Percentiles rank a stretch among this genome's conserved stretches.
Conservation (phyloP, 1,140 invertebrate species). For the Bombus sibiricus region DNA sequence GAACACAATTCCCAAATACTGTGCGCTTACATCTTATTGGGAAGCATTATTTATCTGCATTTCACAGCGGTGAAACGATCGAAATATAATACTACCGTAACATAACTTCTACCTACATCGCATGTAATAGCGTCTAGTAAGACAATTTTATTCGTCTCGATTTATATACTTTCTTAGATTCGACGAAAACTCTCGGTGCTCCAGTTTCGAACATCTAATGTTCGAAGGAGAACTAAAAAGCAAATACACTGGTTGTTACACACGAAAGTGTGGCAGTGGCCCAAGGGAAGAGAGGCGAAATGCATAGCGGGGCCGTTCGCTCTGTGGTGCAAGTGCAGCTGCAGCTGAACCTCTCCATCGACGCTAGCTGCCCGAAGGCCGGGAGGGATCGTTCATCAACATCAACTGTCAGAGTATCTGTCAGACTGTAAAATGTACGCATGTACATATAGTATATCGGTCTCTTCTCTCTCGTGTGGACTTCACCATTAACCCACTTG, state of each 20-base stretch:
- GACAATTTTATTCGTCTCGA: not conserved
- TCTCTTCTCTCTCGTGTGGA: constrained; percentile 25
- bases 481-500: constrained; percentile 69
- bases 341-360: constrained; percentile 34
- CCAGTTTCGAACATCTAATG: constrained; percentile 66
- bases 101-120: not conserved
- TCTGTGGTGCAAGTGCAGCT: constrained; percentile 35
- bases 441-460: not conserved
- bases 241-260: constrained; percentile 17
- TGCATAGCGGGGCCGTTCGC: constrained; percentile 8
- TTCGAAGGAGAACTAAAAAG: constrained; percentile 51
- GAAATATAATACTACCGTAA: not conserved
- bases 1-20: not conserved
- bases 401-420: constrained; percentile 43
- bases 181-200: constrained; percentile 63
- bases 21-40: not conserved
- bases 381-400: constrained; percentile 62
- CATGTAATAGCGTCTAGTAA: not conserved
- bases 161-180: constrained; percentile 45
- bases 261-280: constrained; percentile 62
- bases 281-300: constrained; percentile 31
- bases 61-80: not conserved
- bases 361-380: not conserved
- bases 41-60: too few species aligned
- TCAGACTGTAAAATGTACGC: constrained; percentile 24